Evolutionary conservation across 2,113 vertebrate genomes (phyloP), one percentile per base, ranked within the genome.

Genomic region (Campylorhamphus procurvoides): DNA sequence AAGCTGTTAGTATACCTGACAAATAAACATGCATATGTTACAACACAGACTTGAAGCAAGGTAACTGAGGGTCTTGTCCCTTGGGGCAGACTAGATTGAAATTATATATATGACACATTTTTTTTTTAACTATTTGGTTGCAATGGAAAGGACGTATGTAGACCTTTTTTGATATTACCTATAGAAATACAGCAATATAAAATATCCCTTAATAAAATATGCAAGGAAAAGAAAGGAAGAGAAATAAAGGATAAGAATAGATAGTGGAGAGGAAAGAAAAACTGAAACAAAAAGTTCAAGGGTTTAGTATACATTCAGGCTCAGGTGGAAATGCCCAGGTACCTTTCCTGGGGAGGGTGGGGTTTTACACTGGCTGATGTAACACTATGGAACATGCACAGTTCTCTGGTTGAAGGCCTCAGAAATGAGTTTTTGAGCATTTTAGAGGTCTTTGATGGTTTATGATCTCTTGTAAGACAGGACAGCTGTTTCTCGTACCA

Each of bases 11-110:
- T 15, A 72, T 7, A 77, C 7, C 24, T 62, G 46, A n/a, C 3
- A 56, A 52, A 73, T 42, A 40, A 67, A 28, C 6, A 31, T 0
- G 0, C 3, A 3, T 22, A 3, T 17, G 6, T 53, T 35, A 18
- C 0, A 0, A 35, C 3, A 4, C 24, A 47, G 10, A 11, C 25
- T 5, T 47, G 24, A 67, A 16, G 19, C 14, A 17, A 13, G 4
- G 8, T 50, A 53, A 14, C 15, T 25, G 4, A 60, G 13, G 29
- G 9, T 47, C 39, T 55, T 35, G 12, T 2, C 14, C 11, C 46
- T 35, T n/a, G 39, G n/a, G 10, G 17, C n/a, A 25, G 23, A 20
- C 53, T 18, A 29, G 7, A n/a, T 7, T 25, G n/a, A 75, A 60
- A 29, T 8, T 33, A 60, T 3, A 13, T 40, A 18, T 27, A 10